Evolutionary conservation across 64 coral and sea anemone species (phyloP).

Genomic region (Actinia equina): DNA sequence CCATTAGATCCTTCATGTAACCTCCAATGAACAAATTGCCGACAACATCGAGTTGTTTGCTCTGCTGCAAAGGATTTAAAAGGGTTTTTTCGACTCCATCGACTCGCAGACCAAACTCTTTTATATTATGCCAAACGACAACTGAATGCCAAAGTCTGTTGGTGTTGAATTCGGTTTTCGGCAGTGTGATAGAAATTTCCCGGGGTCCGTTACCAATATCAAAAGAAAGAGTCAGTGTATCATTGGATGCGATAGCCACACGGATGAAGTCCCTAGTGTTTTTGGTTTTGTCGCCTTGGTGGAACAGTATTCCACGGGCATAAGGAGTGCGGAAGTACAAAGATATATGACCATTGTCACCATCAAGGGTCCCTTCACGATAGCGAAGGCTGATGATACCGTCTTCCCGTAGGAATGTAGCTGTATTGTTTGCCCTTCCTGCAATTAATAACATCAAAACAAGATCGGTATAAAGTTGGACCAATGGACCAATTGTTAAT

Average conservation of each 20-base stretch:
- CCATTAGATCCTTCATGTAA: constrained; percentile 42
- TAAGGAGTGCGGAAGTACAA: constrained; percentile 48
- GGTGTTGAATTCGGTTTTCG: constrained; percentile 6
- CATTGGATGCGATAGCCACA: constrained; percentile 22
- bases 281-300: constrained; percentile 18
- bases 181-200: background rate
- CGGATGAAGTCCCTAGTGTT: constrained; percentile 25
- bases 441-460: background rate
- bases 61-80: constrained; percentile 23
- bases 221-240: constrained; percentile 3
- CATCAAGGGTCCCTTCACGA: constrained; percentile 9
- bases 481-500: no score
- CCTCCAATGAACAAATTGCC: constrained; percentile 24
- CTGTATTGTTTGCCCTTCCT: constrained; percentile 41
- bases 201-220: constrained; percentile 43
- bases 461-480: background rate
- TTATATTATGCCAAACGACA: constrained; percentile 38
- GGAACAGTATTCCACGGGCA: constrained; percentile 27
- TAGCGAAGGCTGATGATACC: constrained; percentile 43
- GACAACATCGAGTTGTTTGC: constrained; percentile 36
- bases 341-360: constrained; percentile 42
- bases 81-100: constrained; percentile 3
- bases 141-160: constrained; percentile 34
- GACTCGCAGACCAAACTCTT: constrained; percentile 37
- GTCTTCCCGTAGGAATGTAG: constrained; percentile 54